Base-by-base conservation (phyloP, 2,797 vertebrate species). In the Coregonus sp. region DNA sequence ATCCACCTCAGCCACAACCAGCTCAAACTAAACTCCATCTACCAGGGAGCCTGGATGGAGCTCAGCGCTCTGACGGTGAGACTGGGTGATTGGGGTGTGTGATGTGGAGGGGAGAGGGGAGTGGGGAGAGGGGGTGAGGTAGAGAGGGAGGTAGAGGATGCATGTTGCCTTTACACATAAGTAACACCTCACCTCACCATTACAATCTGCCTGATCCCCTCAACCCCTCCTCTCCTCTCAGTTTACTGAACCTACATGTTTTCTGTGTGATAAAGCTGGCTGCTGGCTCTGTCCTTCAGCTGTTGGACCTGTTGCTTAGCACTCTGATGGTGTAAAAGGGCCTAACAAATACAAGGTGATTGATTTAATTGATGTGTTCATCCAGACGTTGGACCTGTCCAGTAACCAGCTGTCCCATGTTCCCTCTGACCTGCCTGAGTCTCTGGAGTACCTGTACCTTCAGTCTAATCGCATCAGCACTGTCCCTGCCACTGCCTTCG, bases 401-500 rank as follows among this genome's bases (percentile, higher is more conserved):
- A 93, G 91, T 16, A 99, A 99, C 87, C 93, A 95, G 85, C 91
- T 99, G 85, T 95, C 96, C 0, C 96, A 97, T 75, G 88, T 99
- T 71, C 98, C 98, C 0, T 77, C 91, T 18, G 96, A 95, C 87
- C 94, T 99, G 78, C 98, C 98, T 0, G 95, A 96, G 86, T 95
- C 96, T 18, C 92, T 99, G 2, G 97, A 99, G 78, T 98, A 97
- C 78, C 90, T 99, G 11, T 95, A 99, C 85, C 95, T 99, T 80
- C 96, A 98, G 87, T 95, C 92, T 85, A 99, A 99, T 87, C 95
- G 93, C 85, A 99, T 99, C 80, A 95, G 95, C 75, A 87, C 80
- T 0, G 81, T 99, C 78, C 90, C 95, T 0, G 94, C 94, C 54
- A 92, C 93, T 2, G 95, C 96, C 29, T 99, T 99, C 72, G 95